Evolutionary conservation across 2,113 vertebrate species (phyloP).

Genomic region (Channa argus): DNA sequence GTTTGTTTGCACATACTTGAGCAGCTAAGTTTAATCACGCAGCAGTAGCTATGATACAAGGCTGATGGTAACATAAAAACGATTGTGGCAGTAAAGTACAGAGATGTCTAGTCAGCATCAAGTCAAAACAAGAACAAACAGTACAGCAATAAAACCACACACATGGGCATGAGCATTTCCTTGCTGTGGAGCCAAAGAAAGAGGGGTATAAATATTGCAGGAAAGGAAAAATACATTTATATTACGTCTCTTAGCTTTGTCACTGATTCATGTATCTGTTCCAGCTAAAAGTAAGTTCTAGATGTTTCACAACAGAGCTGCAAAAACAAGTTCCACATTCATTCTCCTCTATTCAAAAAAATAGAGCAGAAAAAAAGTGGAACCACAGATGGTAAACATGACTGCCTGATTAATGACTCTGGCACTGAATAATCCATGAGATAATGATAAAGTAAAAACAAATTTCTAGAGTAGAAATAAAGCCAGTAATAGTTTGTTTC

Average conservation of each 20-base stretch:
- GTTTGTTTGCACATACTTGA: conserved; percentile 36
- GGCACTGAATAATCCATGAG: neutral
- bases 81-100: conserved; percentile 9
- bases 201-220: conserved; percentile 23
- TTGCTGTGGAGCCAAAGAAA: neutral
- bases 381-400: neutral
- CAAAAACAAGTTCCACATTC: conserved; percentile 14
- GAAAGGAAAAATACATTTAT: conserved; percentile 1
- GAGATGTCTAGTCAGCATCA: conserved; percentile 30
- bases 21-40: conserved; percentile 13
- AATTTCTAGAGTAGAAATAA: neutral
- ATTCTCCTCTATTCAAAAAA: neutral
- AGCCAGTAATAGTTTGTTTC: neutral
- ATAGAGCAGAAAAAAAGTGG: neutral
- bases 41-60: conserved; percentile 38
- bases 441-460: neutral
- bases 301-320: conserved; percentile 11
- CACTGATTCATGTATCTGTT: conserved; percentile 48
- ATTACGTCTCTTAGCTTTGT: neutral
- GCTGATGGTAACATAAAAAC: conserved; percentile 5
- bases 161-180: conserved; percentile 23
- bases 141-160: conserved; percentile 51
- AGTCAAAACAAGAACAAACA: conserved; percentile 62
- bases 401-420: neutral
- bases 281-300: conserved; percentile 5